Percentiles rank a stretch among this genome's conserved stretches.
phyloP scores from a whole-genome alignment of 1,140 invertebrate genomes.

The Drosophila littoralis region DNA sequence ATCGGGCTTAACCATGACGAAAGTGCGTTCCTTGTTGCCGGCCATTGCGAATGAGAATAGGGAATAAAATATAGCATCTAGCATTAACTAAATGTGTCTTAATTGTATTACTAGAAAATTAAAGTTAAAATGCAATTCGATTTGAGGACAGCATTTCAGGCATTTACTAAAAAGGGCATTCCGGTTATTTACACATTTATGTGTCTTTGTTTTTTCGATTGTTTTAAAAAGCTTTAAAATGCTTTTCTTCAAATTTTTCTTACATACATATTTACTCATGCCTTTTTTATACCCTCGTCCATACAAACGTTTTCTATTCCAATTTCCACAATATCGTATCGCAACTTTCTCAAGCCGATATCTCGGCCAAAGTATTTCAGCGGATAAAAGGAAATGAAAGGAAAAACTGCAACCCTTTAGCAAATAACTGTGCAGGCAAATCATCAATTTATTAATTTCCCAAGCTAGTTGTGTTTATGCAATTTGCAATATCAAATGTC shows the following conservation, averaged over 20 bases:
- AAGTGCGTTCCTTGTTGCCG: conserved; percentile 95
- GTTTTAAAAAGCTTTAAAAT: too few species aligned
- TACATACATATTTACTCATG: too few species aligned
- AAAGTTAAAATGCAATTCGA: too few species aligned
- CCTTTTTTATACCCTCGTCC: not conserved
- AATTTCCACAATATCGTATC: conserved; percentile 27
- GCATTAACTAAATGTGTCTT: too few species aligned
- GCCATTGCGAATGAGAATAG: conserved; percentile 88
- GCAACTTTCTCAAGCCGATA: conserved; percentile 44
- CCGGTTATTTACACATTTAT: too few species aligned
- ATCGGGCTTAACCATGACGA: conserved; percentile 99
- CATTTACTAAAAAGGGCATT: too few species aligned
- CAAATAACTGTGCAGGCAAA: conserved; percentile 22
- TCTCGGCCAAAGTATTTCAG: conserved; percentile 12
- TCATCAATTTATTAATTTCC: conserved; percentile 76
- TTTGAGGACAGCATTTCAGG: too few species aligned
- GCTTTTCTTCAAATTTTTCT: too few species aligned
- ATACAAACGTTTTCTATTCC: conserved; percentile 12
- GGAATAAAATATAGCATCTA: conserved; percentile 84
- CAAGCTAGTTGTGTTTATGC: conserved; percentile 74
- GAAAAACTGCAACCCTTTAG: conserved; percentile 50
- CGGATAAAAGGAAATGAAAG: conserved; percentile 1
- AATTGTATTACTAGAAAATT: too few species aligned
- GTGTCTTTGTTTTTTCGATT: too few species aligned
- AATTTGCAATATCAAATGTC: conserved; percentile 79